Evolutionary conservation across 2,113 vertebrate species (phyloP).

Genomic region (Cyrtonyx montezumae): DNA sequence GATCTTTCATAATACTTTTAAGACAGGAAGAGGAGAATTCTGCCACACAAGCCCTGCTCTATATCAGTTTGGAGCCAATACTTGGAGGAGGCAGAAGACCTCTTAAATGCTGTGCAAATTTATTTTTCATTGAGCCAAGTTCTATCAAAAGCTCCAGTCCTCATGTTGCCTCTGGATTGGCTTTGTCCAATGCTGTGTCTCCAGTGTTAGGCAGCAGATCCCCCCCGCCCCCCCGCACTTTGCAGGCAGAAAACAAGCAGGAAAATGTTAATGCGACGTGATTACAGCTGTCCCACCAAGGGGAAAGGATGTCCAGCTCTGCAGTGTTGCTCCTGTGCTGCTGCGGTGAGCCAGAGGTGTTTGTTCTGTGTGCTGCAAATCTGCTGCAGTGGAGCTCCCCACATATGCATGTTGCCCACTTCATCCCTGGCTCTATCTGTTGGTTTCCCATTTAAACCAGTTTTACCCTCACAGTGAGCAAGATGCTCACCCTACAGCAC

Average conservation of each 20-base stretch:
- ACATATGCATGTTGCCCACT: neutral
- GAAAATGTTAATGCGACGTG: neutral
- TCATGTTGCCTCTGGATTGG: neutral
- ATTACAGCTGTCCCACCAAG: neutral
- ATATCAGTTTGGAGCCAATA: slow-evolving; percentile 30
- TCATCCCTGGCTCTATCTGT: neutral
- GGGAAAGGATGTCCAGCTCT: neutral
- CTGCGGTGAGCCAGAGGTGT: neutral
- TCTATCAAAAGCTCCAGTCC: slow-evolving; percentile 5
- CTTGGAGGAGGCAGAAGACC: slow-evolving; percentile 37
- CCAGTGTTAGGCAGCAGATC: neutral
- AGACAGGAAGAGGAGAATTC: slow-evolving; percentile 69
- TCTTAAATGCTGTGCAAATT: slow-evolving; percentile 16
- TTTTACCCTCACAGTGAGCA: neutral
- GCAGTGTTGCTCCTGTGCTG: neutral
- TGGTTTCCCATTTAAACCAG: neutral
- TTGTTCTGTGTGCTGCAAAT: neutral
- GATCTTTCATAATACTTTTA: slow-evolving; percentile 72
- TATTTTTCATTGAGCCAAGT: slow-evolving; percentile 3
- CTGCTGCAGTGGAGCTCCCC: rapidly evolving
- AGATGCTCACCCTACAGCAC: neutral
- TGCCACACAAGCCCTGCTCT: slow-evolving; percentile 54
- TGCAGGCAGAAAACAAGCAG: neutral
- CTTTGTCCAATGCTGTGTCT: neutral
- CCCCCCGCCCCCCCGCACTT: neutral